Percentiles rank a stretch among this genome's conserved stretches.
Evolutionary conservation across 2,113 vertebrate species (phyloP).

Genomic region (Pseudolaguvia tuberculata): DNA sequence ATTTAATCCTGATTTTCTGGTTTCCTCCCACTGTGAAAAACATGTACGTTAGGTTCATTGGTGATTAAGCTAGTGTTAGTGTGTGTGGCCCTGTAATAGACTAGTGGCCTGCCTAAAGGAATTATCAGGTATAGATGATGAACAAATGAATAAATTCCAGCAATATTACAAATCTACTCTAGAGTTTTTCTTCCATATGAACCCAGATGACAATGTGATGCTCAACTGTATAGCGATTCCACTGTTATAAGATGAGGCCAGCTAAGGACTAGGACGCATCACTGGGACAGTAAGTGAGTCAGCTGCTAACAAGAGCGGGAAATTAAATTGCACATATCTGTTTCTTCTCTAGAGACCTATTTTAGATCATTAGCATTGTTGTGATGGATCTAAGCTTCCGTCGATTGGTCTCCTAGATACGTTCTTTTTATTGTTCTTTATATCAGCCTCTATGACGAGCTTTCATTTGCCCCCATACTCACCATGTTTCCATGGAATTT

Average conservation of each 20-base stretch:
- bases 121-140: too few relatives aligned
- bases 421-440: not conserved
- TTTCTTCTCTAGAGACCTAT: not conserved
- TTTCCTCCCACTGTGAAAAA: too few relatives aligned
- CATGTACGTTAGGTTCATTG: too few relatives aligned
- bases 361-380: constrained; percentile 6
- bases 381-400: not conserved
- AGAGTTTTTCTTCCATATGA: not conserved
- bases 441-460: not conserved
- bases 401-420: not conserved
- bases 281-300: constrained; percentile 17
- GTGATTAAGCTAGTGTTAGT: too few relatives aligned
- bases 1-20: too few relatives aligned
- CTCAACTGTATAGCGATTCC: not conserved
- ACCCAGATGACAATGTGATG: not conserved
- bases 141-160: not conserved
- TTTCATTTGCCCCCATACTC: not conserved
- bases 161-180: not conserved
- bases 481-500: not conserved
- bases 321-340: not conserved
- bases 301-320: constrained; percentile 16
- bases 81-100: too few relatives aligned
- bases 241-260: constrained; percentile 20
- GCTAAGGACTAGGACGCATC: not conserved
- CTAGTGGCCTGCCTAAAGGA: too few relatives aligned